phyloP scores from a whole-genome alignment of 30 jellyfish, hydroid and myxozoan genomes.

The Pseudorhiza aurosa region DNA sequence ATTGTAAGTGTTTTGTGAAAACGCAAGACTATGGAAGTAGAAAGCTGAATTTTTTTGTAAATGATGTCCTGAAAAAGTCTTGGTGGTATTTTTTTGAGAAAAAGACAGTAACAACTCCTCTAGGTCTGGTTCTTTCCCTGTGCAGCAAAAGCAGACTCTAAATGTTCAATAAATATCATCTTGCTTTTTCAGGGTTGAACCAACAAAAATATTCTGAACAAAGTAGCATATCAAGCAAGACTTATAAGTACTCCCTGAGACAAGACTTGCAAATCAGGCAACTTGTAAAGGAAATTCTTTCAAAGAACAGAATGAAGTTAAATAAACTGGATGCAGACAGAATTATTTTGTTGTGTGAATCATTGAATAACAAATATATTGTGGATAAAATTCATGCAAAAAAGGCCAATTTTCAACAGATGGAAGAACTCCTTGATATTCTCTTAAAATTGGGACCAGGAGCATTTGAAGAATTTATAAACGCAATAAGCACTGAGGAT shows the following conservation, averaged over 20 bases:
- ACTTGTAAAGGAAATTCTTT: conserved; percentile 37
- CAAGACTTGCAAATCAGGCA: conserved; percentile 10
- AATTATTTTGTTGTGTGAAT: conserved; percentile 10
- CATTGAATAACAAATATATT: conserved; percentile 4
- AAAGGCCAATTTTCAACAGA: conserved; percentile 24
- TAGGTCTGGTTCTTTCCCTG: too few relatives aligned
- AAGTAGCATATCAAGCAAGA: not conserved
- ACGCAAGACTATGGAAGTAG: too few relatives aligned
- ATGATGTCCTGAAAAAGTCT: too few relatives aligned
- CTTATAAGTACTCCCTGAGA: not conserved
- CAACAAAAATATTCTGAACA: not conserved
- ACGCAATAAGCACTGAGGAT: conserved; percentile 27
- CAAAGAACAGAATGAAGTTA: conserved; percentile 39
- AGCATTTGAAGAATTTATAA: conserved; percentile 64
- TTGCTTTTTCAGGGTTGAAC: not conserved
- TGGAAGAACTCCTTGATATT: conserved; percentile 53
- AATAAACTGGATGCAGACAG: conserved; percentile 28
- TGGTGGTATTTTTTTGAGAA: too few relatives aligned
- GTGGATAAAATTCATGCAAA: conserved; percentile 40
- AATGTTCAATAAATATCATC: too few relatives aligned
- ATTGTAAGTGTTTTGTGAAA: too few relatives aligned
- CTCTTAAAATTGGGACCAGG: conserved; percentile 57
- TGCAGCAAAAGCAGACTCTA: too few relatives aligned
- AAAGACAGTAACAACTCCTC: too few relatives aligned
- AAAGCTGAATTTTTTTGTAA: too few relatives aligned